Conservation (phyloP, 2,888 invertebrate species). For the Leptura quadrifasciata region DNA sequence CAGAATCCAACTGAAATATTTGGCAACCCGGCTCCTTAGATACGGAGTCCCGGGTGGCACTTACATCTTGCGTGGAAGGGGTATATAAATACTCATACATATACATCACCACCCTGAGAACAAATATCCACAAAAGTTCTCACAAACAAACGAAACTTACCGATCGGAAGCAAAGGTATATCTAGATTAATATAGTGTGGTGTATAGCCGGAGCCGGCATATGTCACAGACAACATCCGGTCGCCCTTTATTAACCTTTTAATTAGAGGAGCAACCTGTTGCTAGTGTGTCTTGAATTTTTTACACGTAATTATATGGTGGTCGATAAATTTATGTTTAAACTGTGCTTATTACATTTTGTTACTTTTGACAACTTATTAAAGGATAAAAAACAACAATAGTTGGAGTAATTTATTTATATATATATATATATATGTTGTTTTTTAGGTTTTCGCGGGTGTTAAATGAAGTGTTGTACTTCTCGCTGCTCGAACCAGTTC, state of each 20-base stretch:
- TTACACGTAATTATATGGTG: background rate
- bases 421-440: too few relatives aligned
- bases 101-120: slow-evolving; percentile 58
- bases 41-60: slow-evolving; percentile 34
- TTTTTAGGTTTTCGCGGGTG: too few relatives aligned
- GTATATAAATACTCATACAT: slow-evolving; percentile 31
- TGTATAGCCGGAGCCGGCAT: slow-evolving; percentile 38
- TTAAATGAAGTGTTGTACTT: too few relatives aligned
- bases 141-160: slow-evolving; percentile 59
- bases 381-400: too few relatives aligned
- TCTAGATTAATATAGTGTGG: slow-evolving; percentile 43
- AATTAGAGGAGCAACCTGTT: slow-evolving; percentile 15
- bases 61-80: slow-evolving; percentile 41
- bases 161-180: slow-evolving; percentile 53
- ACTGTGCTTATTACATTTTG: background rate
- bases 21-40: slow-evolving; percentile 34
- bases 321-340: background rate
- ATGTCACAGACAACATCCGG: slow-evolving; percentile 53
- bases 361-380: too few relatives aligned
- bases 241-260: slow-evolving; percentile 32
- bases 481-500: too few relatives aligned
- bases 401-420: too few relatives aligned
- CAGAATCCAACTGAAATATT: slow-evolving; percentile 1
- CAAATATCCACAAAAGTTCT: slow-evolving; percentile 61
- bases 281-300: slow-evolving; percentile 1